Conservation (phyloP, 2,113 vertebrate genomes). For the Eubucco bourcierii region DNA sequence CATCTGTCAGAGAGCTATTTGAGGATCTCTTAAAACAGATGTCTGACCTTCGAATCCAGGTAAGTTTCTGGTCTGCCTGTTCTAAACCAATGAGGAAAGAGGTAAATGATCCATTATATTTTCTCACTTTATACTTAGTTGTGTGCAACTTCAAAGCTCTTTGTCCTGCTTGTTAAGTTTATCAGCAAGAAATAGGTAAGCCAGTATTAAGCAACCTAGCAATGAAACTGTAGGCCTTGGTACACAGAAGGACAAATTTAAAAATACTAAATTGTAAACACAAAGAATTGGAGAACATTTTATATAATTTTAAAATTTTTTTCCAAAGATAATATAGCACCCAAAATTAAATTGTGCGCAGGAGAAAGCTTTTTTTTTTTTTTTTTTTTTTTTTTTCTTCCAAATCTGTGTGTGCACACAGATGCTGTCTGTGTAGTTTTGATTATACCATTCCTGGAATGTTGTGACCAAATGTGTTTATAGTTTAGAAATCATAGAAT, state of each 20-base stretch:
- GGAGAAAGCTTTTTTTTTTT: neutral
- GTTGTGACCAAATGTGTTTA: neutral
- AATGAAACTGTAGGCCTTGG: neutral
- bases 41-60: constrained; percentile 94
- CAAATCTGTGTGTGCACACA: neutral
- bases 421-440: neutral
- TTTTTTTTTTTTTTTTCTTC: no score
- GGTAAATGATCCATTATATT: neutral
- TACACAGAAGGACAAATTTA: neutral
- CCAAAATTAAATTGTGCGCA: neutral
- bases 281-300: neutral
- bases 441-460: neutral
- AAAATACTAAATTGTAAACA: neutral
- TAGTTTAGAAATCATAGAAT: neutral
- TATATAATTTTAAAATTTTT: neutral
- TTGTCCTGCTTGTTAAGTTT: neutral
- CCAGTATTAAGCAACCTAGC: neutral
- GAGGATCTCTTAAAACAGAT: constrained; percentile 90
- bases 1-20: constrained; percentile 83
- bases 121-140: neutral
- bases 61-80: constrained; percentile 40
- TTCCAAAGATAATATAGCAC: neutral
- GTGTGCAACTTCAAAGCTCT: neutral
- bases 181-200: neutral
- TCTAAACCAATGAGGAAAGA: neutral